Conservation (phyloP, 92 coral and sea anemone genomes). For the Bergia puertoricense region DNA sequence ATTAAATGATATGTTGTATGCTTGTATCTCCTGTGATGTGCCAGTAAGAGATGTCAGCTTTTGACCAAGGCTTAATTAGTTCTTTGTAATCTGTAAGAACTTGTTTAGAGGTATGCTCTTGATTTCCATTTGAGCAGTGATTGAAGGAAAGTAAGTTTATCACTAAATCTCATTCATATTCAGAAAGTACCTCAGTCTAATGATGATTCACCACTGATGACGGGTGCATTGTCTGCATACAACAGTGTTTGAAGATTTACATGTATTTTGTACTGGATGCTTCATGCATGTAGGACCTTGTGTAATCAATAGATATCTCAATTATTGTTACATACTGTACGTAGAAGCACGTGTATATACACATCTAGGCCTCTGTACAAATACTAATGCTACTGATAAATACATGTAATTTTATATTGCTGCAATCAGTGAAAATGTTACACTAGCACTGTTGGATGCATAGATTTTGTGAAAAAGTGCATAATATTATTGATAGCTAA, state of each 20-base stretch:
- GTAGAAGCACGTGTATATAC: too few relatives aligned
- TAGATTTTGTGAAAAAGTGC: too few relatives aligned
- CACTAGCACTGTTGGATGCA: too few relatives aligned
- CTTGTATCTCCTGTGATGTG: background rate
- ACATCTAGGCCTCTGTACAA: too few relatives aligned
- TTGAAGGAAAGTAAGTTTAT: background rate
- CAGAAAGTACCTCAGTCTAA: background rate
- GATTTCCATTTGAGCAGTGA: background rate
- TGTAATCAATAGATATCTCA: background rate
- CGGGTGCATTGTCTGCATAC: background rate
- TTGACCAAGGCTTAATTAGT: slow-evolving; percentile 18
- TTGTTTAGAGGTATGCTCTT: background rate
- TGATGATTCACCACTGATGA: background rate
- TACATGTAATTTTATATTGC: too few relatives aligned
- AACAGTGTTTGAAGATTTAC: background rate
- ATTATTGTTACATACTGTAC: too few relatives aligned
- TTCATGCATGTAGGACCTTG: background rate
- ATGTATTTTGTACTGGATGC: background rate
- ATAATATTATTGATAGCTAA: too few relatives aligned
- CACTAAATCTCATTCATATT: too few relatives aligned
- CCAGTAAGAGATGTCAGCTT: slow-evolving; percentile 26
- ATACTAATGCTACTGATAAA: too few relatives aligned
- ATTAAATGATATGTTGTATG: background rate
- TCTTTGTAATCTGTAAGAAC: slow-evolving; percentile 26
- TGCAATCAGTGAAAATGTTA: too few relatives aligned